A percentile compares a stretch with the other conserved stretches of the same genome.
phyloP scores from a whole-genome alignment of 2,113 vertebrate species.

The Perca schrenkii region DNA sequence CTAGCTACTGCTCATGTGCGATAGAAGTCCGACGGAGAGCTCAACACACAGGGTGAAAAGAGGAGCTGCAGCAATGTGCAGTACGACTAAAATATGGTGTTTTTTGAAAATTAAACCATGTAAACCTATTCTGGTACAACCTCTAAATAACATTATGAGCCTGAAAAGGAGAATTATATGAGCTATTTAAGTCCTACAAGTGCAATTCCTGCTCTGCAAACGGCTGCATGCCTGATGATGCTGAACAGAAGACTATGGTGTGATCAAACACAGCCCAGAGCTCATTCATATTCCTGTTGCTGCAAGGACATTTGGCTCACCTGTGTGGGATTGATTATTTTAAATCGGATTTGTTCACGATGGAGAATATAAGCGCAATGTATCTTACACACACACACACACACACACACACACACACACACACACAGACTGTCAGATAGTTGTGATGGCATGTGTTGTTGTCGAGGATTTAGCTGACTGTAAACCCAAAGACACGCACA shows the following conservation, averaged over 20 bases:
- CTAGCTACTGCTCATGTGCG: neutral
- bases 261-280: conserved; percentile 30
- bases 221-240: neutral
- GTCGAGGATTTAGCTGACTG: no score
- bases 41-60: no score
- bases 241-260: neutral
- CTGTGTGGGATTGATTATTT: neutral
- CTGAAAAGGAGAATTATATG: no score
- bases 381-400: neutral
- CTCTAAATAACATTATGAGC: no score
- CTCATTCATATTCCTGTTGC: conserved; percentile 30
- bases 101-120: no score
- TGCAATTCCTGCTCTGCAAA: neutral
- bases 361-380: neutral
- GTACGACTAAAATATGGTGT: no score
- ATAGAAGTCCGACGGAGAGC: no score
- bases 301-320: conserved; percentile 27
- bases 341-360: conserved; percentile 26
- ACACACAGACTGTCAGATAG: neutral
- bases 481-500: no score
- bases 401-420: conserved; percentile 1
- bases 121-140: no score
- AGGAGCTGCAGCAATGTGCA: no score
- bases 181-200: no score
- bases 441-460: no score